These are phyloP conservation scores for Ooceraea biroi DNA, from an alignment of 1,140 invertebrate genomes.

Conservation along the genomic window DNA sequence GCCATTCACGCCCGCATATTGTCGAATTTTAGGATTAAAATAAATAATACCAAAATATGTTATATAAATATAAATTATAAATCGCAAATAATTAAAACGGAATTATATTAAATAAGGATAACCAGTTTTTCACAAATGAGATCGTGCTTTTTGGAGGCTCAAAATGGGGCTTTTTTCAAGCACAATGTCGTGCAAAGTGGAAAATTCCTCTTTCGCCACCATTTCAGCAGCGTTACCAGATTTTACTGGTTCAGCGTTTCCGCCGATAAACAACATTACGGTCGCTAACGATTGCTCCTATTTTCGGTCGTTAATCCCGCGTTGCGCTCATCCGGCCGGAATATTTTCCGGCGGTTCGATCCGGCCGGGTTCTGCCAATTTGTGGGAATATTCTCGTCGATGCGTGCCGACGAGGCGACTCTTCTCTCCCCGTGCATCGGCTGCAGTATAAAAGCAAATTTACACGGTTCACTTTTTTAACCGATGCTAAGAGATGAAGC, in stretches of 20 bases:
- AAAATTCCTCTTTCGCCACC: slow-evolving; percentile 32
- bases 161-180: neutral
- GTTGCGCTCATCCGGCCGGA: slow-evolving; percentile 42
- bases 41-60: neutral
- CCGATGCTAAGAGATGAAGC: neutral
- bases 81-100: neutral
- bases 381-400: slow-evolving; percentile 73
- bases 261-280: slow-evolving; percentile 62
- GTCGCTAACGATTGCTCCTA: slow-evolving; percentile 63
- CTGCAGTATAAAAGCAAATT: slow-evolving; percentile 44
- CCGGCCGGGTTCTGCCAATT: slow-evolving; percentile 65
- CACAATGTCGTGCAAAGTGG: neutral
- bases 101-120: neutral
- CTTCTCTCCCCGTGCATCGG: slow-evolving; percentile 39
- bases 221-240: slow-evolving; percentile 55
- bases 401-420: slow-evolving; percentile 54
- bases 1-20: neutral
- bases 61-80: neutral
- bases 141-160: neutral
- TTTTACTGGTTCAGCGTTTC: slow-evolving; percentile 45
- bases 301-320: slow-evolving; percentile 69
- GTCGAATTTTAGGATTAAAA: neutral
- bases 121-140: slow-evolving; percentile 1
- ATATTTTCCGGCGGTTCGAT: slow-evolving; percentile 53
- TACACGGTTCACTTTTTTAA: slow-evolving; percentile 43